Base-by-base conservation (phyloP, 1,140 invertebrate genomes). In the Eueides isabella region DNA sequence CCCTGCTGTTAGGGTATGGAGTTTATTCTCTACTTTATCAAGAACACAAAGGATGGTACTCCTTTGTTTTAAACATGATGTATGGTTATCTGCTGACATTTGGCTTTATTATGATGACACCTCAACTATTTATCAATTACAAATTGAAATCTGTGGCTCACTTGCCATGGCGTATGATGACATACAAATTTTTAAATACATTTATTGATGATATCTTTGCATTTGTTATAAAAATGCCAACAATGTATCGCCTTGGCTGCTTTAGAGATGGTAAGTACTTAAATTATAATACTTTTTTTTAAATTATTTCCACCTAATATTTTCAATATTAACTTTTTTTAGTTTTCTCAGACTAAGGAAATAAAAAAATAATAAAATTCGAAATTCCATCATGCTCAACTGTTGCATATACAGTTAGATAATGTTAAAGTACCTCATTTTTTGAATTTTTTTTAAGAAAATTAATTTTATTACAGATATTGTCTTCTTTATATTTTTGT, bases 41-140 rank as follows among this genome's bases (percentile, higher is more conserved):
- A 67, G 99, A 99, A 90, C 99, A 99, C 89, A 99, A 98, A 92
- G 98, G 99, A 79, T 99, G 99, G 99, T 99, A 99, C 90, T 97
- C 95, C 89, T 99, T 98, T 90, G 94, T 99, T 16, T 94, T 99
- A 0, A 97, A 96, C 83, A 99, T 99, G 97, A 95, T 99, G 14
- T 99, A 99, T 93, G 99, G 99, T 71, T 99, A 99, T 92, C 94
- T 99, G 26, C 93, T 99, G 55, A 99, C 98, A 6, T 99, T 99
- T 93, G 99, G 99, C 69, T 99, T 99, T 86, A 99, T 99, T 66
- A 99, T 99, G 98, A 99, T 99, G 99, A 99, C 99, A 5, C 99
- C 99, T 9, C 99, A 99, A 89, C 92, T 99, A 61, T 99, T 99
- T 86, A 99, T 99, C 75, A 99, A 99, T 92, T 99, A 99, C 91